phyloP scores from a whole-genome alignment of 2,113 vertebrate genomes.

The Labeo catla region DNA sequence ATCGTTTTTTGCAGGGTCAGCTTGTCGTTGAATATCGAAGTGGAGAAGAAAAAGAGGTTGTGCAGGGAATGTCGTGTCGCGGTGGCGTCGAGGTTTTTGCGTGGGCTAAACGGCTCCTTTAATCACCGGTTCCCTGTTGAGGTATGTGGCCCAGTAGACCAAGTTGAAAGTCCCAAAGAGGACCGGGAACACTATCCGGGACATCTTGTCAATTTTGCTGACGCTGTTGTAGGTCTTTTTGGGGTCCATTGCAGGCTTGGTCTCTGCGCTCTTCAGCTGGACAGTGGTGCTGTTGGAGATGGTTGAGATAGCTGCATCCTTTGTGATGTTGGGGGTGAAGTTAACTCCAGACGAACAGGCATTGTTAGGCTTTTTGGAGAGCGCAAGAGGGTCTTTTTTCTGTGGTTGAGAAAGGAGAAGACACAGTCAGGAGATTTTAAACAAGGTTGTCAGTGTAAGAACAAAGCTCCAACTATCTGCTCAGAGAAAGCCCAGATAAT shows the following conservation, averaged over 20 bases:
- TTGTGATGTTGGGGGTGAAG: constrained; percentile 89
- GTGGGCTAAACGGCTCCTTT: constrained; percentile 86
- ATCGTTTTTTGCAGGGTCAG: constrained; percentile 66
- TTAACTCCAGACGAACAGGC: constrained; percentile 83
- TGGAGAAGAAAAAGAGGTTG: constrained; percentile 58
- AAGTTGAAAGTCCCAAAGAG: constrained; percentile 97
- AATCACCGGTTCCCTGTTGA: constrained; percentile 94
- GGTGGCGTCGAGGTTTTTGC: constrained; percentile 61
- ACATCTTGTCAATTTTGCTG: constrained; percentile 99
- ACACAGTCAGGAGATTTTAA: constrained; percentile 6
- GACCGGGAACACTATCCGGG: constrained; percentile 94
- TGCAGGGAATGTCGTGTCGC: constrained; percentile 1
- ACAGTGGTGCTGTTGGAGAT: constrained; percentile 83
- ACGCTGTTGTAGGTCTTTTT: constrained; percentile 99
- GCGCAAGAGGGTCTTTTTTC: constrained; percentile 90
- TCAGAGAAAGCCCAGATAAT: constrained; percentile 36
- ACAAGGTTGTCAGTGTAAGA: not conserved
- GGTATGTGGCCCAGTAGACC: constrained; percentile 98
- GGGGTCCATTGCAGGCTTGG: constrained; percentile 85
- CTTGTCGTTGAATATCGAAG: constrained; percentile 68
- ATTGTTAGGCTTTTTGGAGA: constrained; percentile 88
- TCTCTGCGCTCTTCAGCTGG: constrained; percentile 82
- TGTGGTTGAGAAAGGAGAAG: constrained; percentile 62
- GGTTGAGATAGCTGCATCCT: constrained; percentile 85
- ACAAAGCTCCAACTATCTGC: constrained; percentile 6